phyloP scores from a whole-genome alignment of 2,888 invertebrate genomes.

The Lasioglossum oenotherae region DNA sequence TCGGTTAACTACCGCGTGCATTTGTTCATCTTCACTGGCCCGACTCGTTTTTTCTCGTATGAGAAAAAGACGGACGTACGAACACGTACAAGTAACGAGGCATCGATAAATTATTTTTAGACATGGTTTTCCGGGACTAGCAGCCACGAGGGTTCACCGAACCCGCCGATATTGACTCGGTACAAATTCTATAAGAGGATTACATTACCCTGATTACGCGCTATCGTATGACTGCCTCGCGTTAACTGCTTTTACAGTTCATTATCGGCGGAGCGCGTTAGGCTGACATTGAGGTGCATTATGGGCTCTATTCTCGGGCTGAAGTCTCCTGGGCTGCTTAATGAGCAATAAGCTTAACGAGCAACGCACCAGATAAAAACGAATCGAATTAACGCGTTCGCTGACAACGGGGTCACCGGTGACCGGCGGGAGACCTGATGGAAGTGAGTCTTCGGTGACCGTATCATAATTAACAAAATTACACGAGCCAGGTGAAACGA shows the following conservation, averaged over 20 bases:
- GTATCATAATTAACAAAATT: background rate
- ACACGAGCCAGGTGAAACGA: background rate
- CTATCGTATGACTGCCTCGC: slow-evolving; percentile 17
- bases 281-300: slow-evolving; percentile 40
- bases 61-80: background rate
- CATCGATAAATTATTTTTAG: slow-evolving; percentile 44
- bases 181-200: slow-evolving; percentile 42
- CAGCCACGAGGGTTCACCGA: slow-evolving; percentile 32
- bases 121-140: background rate
- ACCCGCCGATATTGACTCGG: slow-evolving; percentile 27
- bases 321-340: background rate
- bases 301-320: slow-evolving; percentile 20
- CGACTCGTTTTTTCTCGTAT: background rate
- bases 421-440: background rate
- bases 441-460: background rate
- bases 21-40: background rate
- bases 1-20: background rate
- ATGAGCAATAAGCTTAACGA: slow-evolving; percentile 18
- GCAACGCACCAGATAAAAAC: background rate
- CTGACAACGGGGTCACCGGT: background rate
- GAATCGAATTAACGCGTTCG: slow-evolving; percentile 29
- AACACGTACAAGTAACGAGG: background rate
- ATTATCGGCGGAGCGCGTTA: slow-evolving; percentile 47
- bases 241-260: slow-evolving; percentile 44
- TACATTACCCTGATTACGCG: slow-evolving; percentile 41